Evolutionary conservation across 2,888 invertebrate genomes (phyloP).

Genomic region (Gymnocheta viridis): DNA sequence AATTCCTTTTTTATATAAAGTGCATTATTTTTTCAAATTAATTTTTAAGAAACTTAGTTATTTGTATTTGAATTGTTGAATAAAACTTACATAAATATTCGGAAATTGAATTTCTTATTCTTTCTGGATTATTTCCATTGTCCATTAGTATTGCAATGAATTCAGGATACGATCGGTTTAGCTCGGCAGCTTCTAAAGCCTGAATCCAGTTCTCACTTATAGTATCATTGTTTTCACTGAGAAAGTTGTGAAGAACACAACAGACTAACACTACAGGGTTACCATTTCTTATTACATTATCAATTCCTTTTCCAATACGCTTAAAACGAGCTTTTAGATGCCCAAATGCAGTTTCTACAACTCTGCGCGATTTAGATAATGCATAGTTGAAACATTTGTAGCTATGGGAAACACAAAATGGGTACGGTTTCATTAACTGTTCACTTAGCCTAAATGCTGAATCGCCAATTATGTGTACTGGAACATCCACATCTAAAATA

Average conservation of each 20-base stretch:
- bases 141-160: conserved; percentile 9
- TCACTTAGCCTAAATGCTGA: conserved; percentile 31
- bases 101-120: conserved; percentile 18
- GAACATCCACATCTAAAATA: conserved; percentile 18
- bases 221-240: conserved; percentile 24
- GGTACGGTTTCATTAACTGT: conserved; percentile 34
- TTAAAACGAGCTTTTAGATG: conserved; percentile 19
- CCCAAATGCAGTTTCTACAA: conserved; percentile 50
- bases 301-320: conserved; percentile 35
- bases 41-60: no score
- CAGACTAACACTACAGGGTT: no score
- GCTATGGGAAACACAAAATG: conserved; percentile 24
- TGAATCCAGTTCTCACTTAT: conserved; percentile 28
- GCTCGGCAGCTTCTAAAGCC: conserved; percentile 20
- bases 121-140: conserved; percentile 24
- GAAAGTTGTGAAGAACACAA: no score
- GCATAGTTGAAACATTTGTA: conserved; percentile 36
- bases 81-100: conserved; percentile 27
- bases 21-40: no score
- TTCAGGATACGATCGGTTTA: conserved; percentile 7
- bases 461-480: background rate
- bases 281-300: no score
- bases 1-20: no score
- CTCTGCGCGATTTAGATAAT: conserved; percentile 37
- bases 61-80: background rate